Conservation (phyloP, 2,888 invertebrate species). For the Ptychoptera albimana region DNA sequence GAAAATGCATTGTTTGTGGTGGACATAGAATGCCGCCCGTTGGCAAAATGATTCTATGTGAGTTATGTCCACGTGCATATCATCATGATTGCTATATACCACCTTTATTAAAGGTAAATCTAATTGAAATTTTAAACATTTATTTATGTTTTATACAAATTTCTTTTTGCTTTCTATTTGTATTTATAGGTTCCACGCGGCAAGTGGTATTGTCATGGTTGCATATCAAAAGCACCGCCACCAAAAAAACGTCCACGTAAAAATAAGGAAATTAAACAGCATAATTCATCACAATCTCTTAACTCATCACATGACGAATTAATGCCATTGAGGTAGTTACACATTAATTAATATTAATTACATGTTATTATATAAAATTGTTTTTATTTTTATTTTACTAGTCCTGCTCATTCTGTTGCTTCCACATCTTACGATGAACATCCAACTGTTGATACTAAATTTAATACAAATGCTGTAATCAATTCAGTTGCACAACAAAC, state of each 20-base stretch:
- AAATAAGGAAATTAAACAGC: conserved; percentile 29
- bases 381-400: conserved; percentile 16
- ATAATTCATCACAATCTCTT: conserved; percentile 21
- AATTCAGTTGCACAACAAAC: conserved; percentile 9
- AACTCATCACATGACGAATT: conserved; percentile 30
- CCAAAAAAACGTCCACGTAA: conserved; percentile 46
- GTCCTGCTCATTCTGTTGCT: conserved; percentile 53
- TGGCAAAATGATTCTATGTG: conserved; percentile 64
- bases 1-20: conserved; percentile 91
- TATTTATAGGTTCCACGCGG: conserved; percentile 42
- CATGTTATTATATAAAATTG: conserved; percentile 2
- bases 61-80: conserved; percentile 79
- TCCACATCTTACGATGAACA: conserved; percentile 45
- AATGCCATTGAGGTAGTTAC: conserved; percentile 25
- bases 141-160: background rate
- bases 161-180: background rate
- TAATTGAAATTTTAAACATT: conserved; percentile 6
- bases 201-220: conserved; percentile 81
- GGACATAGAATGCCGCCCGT: conserved; percentile 39
- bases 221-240: conserved; percentile 68
- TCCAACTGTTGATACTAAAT: conserved; percentile 22
- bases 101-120: conserved; percentile 51
- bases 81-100: conserved; percentile 90
- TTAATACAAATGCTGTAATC: background rate
- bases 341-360: background rate